phyloP scores from a whole-genome alignment of 2,113 vertebrate genomes.

The Azemiops feae region DNA sequence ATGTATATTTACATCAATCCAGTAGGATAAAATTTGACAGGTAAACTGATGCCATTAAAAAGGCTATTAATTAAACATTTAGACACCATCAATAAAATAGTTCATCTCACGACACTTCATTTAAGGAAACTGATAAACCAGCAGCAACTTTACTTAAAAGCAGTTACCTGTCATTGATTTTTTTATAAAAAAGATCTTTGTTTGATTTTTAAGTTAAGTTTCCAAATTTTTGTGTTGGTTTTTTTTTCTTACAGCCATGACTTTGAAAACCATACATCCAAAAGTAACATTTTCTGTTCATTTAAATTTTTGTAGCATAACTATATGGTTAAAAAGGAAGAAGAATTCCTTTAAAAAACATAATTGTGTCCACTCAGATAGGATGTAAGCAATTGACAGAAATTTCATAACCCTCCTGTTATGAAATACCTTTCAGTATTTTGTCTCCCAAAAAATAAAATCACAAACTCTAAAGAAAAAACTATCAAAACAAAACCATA shows the following conservation, averaged over 20 bases:
- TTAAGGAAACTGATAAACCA: slow-evolving; percentile 62
- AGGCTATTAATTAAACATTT: slow-evolving; percentile 71
- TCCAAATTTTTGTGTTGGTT: slow-evolving; percentile 26
- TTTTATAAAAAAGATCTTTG: neutral
- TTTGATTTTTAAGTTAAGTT: slow-evolving; percentile 37
- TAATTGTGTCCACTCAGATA: slow-evolving; percentile 6
- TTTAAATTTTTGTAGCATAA: slow-evolving; percentile 14
- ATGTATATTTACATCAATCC: slow-evolving; percentile 66
- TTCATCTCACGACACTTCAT: slow-evolving; percentile 57
- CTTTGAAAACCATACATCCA: slow-evolving; percentile 5
- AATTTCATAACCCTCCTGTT: slow-evolving; percentile 30
- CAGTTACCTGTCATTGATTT: slow-evolving; percentile 44
- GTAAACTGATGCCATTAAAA: slow-evolving; percentile 72
- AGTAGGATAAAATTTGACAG: slow-evolving; percentile 71
- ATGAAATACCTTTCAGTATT: slow-evolving; percentile 12
- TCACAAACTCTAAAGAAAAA: neutral
- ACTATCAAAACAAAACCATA: slow-evolving; percentile 39
- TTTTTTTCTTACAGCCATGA: slow-evolving; percentile 32
- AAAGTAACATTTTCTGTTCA: neutral
- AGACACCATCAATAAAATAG: slow-evolving; percentile 65
- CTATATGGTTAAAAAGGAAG: neutral
- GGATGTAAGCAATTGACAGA: slow-evolving; percentile 11
- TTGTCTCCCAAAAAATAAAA: neutral
- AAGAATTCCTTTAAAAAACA: neutral
- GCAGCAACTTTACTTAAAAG: slow-evolving; percentile 51